Conservation (phyloP, 2,888 invertebrate genomes). For the Heliconius sara region DNA sequence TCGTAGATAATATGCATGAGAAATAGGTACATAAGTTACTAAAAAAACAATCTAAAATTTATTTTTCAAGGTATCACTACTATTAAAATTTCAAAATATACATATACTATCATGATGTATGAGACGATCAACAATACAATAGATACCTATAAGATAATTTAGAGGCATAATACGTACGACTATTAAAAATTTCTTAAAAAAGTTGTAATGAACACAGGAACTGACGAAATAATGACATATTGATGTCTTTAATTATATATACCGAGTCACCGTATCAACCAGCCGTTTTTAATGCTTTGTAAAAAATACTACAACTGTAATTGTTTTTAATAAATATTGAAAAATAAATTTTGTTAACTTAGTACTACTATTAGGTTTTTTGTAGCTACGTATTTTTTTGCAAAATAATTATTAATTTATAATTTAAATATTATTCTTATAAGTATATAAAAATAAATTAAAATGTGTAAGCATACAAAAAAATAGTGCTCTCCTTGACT, state of each 20-base stretch:
- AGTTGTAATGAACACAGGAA: conserved; percentile 52
- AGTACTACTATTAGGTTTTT: too few relatives aligned
- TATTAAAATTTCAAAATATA: too few relatives aligned
- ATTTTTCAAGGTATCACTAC: too few relatives aligned
- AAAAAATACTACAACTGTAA: too few relatives aligned
- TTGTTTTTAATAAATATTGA: too few relatives aligned
- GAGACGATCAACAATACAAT: neutral
- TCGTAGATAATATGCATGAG: neutral
- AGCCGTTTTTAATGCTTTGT: conserved; percentile 3
- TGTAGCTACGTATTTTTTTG: neutral
- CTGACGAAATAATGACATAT: conserved; percentile 59
- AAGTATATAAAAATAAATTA: neutral
- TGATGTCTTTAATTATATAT: conserved; percentile 40
- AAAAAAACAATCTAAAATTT: too few relatives aligned
- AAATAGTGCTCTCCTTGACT: neutral
- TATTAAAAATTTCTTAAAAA: conserved; percentile 51
- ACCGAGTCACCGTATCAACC: conserved; percentile 39
- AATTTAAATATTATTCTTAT: neutral
- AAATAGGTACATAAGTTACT: neutral
- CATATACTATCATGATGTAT: too few relatives aligned
- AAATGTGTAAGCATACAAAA: neutral
- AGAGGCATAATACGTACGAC: neutral
- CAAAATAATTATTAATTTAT: neutral
- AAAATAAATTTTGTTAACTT: too few relatives aligned
- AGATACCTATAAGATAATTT: neutral